Base-by-base conservation (phyloP, 2,797 vertebrate genomes). In the Lutjanus campechanus region DNA sequence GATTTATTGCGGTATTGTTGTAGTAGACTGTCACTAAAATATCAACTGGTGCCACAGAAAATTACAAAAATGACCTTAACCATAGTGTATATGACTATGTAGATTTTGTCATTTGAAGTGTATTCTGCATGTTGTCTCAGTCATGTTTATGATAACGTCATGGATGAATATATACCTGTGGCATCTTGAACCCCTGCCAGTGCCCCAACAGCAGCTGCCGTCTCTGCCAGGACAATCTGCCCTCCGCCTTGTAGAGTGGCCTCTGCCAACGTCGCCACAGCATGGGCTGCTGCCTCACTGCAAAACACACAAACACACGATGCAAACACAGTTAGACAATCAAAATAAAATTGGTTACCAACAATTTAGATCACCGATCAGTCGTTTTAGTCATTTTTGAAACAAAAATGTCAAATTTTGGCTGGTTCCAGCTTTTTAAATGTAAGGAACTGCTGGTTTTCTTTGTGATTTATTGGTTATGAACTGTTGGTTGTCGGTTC, bases 201-300 rank as follows among this genome's bases (percentile, higher is more conserved):
- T 0, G 98, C 98, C 88, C 98, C 98, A 0, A 99, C 98, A 0
- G 98, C 98, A 17, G 98, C 98, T 10, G 98, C 98, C 0, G 98
- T 98, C 92, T 99, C 98, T 1, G 98, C 98, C 81, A 99, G 93
- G 77, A 99, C 98, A 2, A 99, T 99, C 86, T 99, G 98, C 54
- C 98, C 98, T 77, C 98, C 98, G 0, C 98, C 98, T 89, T 99
- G 98, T 22, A 99, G 96, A 78, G 98, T 99, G 88, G 98, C 98
- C 91, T 99, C 98, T 0, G 98, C 98, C 87, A 99, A 88, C 0
- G 98, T 99, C 36, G 98, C 98, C 19, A 99, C 98, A 1, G 98
- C 98, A 11, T 99, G 98, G 70, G 98, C 98, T 0, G 98, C 98
- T 16, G 98, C 98, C 95, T 99, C 98, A 25, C 98, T 99, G 95